Conservation (phyloP, 2,888 invertebrate genomes). For the Thecocarcelia acutangulata region DNA sequence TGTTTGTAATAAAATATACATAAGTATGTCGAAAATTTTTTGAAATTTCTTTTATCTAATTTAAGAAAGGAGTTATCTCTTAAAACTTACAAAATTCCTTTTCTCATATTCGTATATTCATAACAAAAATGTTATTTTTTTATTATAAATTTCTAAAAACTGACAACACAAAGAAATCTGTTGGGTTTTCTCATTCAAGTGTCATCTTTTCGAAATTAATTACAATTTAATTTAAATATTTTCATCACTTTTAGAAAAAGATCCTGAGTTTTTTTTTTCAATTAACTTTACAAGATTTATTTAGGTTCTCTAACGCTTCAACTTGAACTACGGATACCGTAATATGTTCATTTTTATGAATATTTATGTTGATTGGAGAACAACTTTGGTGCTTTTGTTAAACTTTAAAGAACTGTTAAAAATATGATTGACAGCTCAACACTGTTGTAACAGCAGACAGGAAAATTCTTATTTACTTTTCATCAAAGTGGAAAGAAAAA, state of each 20-base stretch:
- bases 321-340: constrained; percentile 48
- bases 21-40: too few relatives aligned
- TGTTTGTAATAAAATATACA: too few relatives aligned
- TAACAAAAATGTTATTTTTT: not conserved
- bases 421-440: constrained; percentile 66
- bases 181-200: too few relatives aligned
- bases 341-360: constrained; percentile 16
- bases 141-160: too few relatives aligned
- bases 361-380: constrained; percentile 11
- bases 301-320: not conserved
- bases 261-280: constrained; percentile 3
- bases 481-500: constrained; percentile 2
- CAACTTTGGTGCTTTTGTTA: not conserved
- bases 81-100: too few relatives aligned
- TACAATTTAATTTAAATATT: constrained; percentile 62
- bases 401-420: constrained; percentile 23
- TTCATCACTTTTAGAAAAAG: constrained; percentile 51
- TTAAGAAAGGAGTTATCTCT: too few relatives aligned
- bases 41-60: too few relatives aligned
- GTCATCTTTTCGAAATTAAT: constrained; percentile 54
- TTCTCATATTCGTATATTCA: too few relatives aligned
- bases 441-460: constrained; percentile 57
- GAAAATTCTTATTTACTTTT: constrained; percentile 38
- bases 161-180: too few relatives aligned
- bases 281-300: constrained; percentile 28